A percentile compares a stretch with the other conserved stretches of the same genome.
Evolutionary conservation across 2,113 vertebrate species (phyloP).

Genomic region (Emydocephalus ijimae): DNA sequence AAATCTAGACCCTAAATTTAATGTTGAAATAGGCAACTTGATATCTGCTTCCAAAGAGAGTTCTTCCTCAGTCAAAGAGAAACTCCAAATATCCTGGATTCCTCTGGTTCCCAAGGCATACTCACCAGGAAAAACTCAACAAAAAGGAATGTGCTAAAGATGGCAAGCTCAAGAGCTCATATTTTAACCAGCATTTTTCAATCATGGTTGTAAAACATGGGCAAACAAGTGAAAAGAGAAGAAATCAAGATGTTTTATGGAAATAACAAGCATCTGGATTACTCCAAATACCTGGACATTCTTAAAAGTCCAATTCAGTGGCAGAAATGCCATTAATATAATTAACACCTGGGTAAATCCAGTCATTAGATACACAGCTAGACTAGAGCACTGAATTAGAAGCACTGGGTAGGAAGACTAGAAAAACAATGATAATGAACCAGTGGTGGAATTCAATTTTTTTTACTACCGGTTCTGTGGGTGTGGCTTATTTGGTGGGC

Average conservation of each 20-base stretch:
- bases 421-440: background rate
- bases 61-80: background rate
- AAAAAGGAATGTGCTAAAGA: background rate
- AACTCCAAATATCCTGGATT: background rate
- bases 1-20: background rate
- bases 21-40: background rate
- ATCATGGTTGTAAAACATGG: background rate
- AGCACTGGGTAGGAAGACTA: background rate
- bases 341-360: background rate
- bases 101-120: background rate
- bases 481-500: too few relatives aligned
- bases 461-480: too few relatives aligned
- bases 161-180: background rate
- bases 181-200: background rate
- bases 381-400: background rate
- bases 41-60: background rate
- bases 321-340: background rate
- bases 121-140: background rate
- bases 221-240: background rate
- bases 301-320: background rate
- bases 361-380: background rate
- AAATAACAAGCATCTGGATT: background rate
- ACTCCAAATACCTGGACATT: background rate
- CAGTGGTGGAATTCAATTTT: background rate
- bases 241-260: background rate